Evolutionary conservation across 2,888 invertebrate genomes (phyloP).

Genomic region (Agrotis segetum): DNA sequence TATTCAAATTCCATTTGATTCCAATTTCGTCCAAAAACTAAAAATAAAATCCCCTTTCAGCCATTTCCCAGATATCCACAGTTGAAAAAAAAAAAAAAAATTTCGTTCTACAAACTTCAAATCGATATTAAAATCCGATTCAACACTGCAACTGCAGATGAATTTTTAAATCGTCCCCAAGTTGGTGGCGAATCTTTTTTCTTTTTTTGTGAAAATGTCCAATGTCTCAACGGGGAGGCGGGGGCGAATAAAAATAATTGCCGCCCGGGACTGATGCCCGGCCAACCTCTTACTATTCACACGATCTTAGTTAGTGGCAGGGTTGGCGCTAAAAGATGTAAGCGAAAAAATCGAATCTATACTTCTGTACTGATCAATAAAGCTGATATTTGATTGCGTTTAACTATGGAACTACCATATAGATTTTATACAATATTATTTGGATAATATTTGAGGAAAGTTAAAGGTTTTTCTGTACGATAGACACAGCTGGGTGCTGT

Average conservation of each 20-base stretch:
- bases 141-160: conserved; percentile 66
- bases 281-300: conserved; percentile 83
- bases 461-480: too few species aligned
- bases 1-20: conserved; percentile 2
- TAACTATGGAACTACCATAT: too few species aligned
- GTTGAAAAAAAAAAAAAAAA: conserved; percentile 34
- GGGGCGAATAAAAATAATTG: conserved; percentile 87
- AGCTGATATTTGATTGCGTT: too few species aligned
- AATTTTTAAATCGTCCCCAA: conserved; percentile 72
- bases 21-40: background rate
- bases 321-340: conserved; percentile 67
- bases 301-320: conserved; percentile 76
- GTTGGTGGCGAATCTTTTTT: conserved; percentile 56
- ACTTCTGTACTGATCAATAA: too few species aligned
- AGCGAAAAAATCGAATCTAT: background rate
- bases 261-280: conserved; percentile 75
- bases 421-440: too few species aligned
- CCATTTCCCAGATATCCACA: conserved; percentile 16
- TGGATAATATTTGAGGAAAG: too few species aligned
- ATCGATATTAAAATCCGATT: conserved; percentile 62
- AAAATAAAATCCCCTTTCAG: conserved; percentile 24
- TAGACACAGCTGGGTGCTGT: too few species aligned
- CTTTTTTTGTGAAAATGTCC: conserved; percentile 59
- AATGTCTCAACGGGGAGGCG: conserved; percentile 60
- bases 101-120: conserved; percentile 49